A percentile compares a stretch with the other conserved stretches of the same genome.
These are phyloP conservation scores for Poecilia picta DNA, from an alignment of 2,797 vertebrate species.

Conservation along the genomic window DNA sequence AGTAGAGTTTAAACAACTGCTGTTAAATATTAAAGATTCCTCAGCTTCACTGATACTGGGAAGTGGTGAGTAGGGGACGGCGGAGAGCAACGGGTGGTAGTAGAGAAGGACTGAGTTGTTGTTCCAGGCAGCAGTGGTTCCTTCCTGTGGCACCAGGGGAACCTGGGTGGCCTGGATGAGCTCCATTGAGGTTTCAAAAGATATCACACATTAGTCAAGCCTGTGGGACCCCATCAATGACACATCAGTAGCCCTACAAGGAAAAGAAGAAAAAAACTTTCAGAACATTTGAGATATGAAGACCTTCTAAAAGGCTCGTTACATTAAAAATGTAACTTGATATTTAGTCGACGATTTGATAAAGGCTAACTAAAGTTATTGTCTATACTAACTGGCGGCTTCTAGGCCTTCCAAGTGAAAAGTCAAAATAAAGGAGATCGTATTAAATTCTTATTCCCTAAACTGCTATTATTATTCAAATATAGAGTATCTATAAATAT, in stretches of 20 bases:
- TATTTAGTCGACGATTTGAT: background rate
- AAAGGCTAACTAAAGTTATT: background rate
- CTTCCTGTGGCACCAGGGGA: slow-evolving; percentile 32
- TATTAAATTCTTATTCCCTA: background rate
- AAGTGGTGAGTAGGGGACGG: slow-evolving; percentile 45
- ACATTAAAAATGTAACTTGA: background rate
- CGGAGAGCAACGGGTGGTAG: slow-evolving; percentile 55
- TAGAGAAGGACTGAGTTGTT: slow-evolving; percentile 42
- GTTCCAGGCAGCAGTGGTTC: slow-evolving; percentile 22
- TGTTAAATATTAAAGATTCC: slow-evolving; percentile 33
- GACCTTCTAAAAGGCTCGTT: background rate
- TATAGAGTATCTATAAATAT: background rate
- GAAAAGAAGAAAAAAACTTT: slow-evolving; percentile 6
- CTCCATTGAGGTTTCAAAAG: slow-evolving; percentile 60
- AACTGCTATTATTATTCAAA: background rate
- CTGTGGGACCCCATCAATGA: slow-evolving; percentile 31
- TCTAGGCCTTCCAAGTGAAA: background rate
- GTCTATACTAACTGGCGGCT: background rate
- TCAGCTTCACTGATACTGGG: slow-evolving; percentile 18
- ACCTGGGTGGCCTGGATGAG: slow-evolving; percentile 53
- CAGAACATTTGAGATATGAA: background rate
- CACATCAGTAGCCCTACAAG: slow-evolving; percentile 29
- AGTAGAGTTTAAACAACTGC: slow-evolving; percentile 63
- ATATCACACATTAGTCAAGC: background rate
- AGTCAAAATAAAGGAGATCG: background rate